Evolutionary conservation across 1,140 invertebrate genomes (phyloP), one percentile per base, ranked within the genome.

Genomic region (Drosophila parvula): DNA sequence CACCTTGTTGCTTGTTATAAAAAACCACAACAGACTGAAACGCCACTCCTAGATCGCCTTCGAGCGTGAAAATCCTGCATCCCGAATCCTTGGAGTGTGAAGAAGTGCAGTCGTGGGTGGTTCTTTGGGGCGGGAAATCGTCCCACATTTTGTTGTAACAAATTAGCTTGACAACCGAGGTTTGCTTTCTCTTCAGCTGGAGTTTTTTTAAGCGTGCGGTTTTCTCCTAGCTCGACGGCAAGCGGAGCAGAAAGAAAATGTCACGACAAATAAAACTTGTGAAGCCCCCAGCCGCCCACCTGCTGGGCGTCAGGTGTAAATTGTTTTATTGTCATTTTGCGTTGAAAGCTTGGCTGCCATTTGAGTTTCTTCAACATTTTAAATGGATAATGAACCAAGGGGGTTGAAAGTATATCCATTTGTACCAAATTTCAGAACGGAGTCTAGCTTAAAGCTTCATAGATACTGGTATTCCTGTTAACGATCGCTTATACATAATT

Each of bases 1-100:
- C 78, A 86, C 78, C 82, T 86, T 85, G 82, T 76, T 85, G 78
- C 63, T 36, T 56, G 67, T 76, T 70, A 50, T 78, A 70, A 45
- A 64, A 59, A 59, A 36, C 53, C 73, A 48, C 45, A 73, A 71
- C 69, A 59, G 30, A 71, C 57, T 47, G 16, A 61, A 51, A 51
- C 44, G 45, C 56, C 55, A 45, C 51, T 51, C 53, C 43, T 16
- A 41, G 48, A 48, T 68, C 50, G 63, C 43, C 34, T 67, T 67
- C 12, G 16, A 67, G 62, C 47, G 40, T 40, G 16, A 40, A 48
- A 11, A 62, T 36, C 59, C 22, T 51, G 47, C 59, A 50, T 16
- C 28, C 59, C 18, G 59, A n/a, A 6, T 53, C 50, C 32, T 36
- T 18, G 7, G 34, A 38, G 32, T 16, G 32, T 16, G 40, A 44